Base-by-base conservation (phyloP, 64 coral and sea anemone genomes). In the Pocillopora damicornis region DNA sequence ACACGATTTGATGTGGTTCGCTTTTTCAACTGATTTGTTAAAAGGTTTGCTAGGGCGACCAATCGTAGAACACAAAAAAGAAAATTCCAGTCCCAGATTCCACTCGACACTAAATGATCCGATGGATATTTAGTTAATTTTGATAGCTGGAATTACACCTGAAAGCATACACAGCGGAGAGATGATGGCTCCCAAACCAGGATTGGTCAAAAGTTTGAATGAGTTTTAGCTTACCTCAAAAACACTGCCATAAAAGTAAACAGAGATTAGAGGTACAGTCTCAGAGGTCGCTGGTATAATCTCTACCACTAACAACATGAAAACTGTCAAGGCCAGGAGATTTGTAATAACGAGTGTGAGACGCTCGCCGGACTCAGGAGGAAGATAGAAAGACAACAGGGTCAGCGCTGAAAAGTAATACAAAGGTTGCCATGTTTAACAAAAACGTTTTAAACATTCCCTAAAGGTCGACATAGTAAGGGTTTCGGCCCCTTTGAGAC, bases 251-350 rank as follows among this genome's bases (percentile, higher is more conserved):
- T 85, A 85, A 65, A 94, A 90, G 15, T 90, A 87, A 1, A 87
- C 88, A 4, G 92, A 88, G 58, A 98, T 93, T 1, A 98, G 35
- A 42, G 95, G 95, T 9, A 93, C 92, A 34, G 91, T 93, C 18
- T 98, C 96, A 16, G 96, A 98, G 9, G 93, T 98, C 20, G 88
- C 89, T 6, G 96, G 96, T 14, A 98, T 88, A 73, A 98, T 92
- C 25, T 92, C 96, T 18, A 93, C 96, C 0, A 95, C 89, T 8
- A 95, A 63, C 34, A 95, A 74, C 78, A 95, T 80, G 57, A 95
- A 95, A 30, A 95, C 93, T 0, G 89, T 95, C 8, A 95, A 86
- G 22, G 93, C 93, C 76, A 95, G 89, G 61, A 95, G 89, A 83
- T 95, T 95, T 35, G 93, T 95, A 1, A 95, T 95, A 37, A 95